These are phyloP conservation scores for Leptinotarsa haldemani DNA, from an alignment of 2,888 invertebrate species.

Conservation along the genomic window DNA sequence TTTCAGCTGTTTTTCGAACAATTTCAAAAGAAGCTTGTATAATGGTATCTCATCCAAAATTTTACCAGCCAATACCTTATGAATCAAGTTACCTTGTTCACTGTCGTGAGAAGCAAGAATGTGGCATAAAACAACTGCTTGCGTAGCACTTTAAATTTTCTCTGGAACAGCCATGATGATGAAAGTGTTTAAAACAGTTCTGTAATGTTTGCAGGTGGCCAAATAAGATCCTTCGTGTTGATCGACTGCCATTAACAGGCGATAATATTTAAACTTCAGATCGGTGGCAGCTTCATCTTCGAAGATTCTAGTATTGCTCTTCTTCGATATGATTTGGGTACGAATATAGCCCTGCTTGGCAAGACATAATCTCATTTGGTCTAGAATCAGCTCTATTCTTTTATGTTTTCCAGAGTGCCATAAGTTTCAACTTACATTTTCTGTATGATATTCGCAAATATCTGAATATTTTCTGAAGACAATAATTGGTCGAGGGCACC, in stretches of 20 bases:
- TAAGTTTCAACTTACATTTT: slow-evolving; percentile 98
- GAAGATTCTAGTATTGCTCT: slow-evolving; percentile 97
- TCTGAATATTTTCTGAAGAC: slow-evolving; percentile 90
- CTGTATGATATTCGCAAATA: slow-evolving; percentile 91
- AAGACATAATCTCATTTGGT: slow-evolving; percentile 98
- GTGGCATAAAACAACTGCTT: slow-evolving; percentile 92
- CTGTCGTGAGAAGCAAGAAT: slow-evolving; percentile 96
- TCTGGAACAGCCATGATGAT: slow-evolving; percentile 74
- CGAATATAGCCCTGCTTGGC: slow-evolving; percentile 96
- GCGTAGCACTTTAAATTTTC: slow-evolving; percentile 79
- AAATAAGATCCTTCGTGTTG: slow-evolving; percentile 93
- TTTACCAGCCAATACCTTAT: slow-evolving; percentile 90
- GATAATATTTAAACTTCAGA: slow-evolving; percentile 73
- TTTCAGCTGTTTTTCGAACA: slow-evolving; percentile 84
- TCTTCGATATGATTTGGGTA: slow-evolving; percentile 98
- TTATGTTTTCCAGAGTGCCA: slow-evolving; percentile 98
- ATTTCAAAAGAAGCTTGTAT: slow-evolving; percentile 88
- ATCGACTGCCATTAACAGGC: slow-evolving; percentile 94
- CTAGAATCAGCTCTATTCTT: slow-evolving; percentile 95
- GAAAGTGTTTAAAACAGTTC: slow-evolving; percentile 88
- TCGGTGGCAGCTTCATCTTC: slow-evolving; percentile 80
- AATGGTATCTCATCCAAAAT: slow-evolving; percentile 88
- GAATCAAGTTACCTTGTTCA: slow-evolving; percentile 87
- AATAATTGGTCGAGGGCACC: slow-evolving; percentile 94
- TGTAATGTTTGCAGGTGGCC: slow-evolving; percentile 94